Percentiles rank a stretch among this genome's conserved stretches.
Conservation (phyloP, 2,797 vertebrate genomes). For the Tapera naevia region DNA sequence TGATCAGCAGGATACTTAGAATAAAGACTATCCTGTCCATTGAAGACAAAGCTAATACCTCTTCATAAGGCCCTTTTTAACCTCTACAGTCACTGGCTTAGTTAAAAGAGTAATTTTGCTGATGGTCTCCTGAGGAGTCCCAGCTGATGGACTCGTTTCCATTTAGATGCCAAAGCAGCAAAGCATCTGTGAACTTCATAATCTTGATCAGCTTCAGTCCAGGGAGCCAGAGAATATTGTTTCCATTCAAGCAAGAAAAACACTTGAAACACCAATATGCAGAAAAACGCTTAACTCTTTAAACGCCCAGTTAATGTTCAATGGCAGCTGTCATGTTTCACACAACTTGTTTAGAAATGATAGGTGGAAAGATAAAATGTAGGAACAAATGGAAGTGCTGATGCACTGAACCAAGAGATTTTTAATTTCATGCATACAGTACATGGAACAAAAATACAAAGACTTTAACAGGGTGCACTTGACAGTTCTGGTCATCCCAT, state of each 20-base stretch:
- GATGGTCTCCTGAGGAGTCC: constrained; percentile 16
- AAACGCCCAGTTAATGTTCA: background rate
- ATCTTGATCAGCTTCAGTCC: constrained; percentile 34
- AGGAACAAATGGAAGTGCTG: background rate
- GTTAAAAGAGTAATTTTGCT: background rate
- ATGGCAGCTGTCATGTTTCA: background rate
- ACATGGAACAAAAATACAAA: background rate
- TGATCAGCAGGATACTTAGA: background rate
- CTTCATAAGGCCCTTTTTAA: background rate
- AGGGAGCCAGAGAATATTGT: background rate
- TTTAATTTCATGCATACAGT: background rate
- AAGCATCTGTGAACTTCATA: constrained; percentile 4
- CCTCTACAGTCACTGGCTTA: background rate
- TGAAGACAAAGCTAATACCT: background rate
- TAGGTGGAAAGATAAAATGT: background rate
- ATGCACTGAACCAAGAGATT: background rate
- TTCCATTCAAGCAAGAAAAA: constrained; percentile 16
- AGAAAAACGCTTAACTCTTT: constrained; percentile 4
- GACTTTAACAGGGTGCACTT: background rate
- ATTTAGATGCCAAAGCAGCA: constrained; percentile 33
- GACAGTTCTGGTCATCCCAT: background rate
- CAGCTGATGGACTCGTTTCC: constrained; percentile 30
- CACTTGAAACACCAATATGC: background rate
- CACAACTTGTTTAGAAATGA: background rate
- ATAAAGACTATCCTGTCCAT: background rate